Evolutionary conservation across 2,888 invertebrate genomes (phyloP).

Genomic region (Dryococelus australis): DNA sequence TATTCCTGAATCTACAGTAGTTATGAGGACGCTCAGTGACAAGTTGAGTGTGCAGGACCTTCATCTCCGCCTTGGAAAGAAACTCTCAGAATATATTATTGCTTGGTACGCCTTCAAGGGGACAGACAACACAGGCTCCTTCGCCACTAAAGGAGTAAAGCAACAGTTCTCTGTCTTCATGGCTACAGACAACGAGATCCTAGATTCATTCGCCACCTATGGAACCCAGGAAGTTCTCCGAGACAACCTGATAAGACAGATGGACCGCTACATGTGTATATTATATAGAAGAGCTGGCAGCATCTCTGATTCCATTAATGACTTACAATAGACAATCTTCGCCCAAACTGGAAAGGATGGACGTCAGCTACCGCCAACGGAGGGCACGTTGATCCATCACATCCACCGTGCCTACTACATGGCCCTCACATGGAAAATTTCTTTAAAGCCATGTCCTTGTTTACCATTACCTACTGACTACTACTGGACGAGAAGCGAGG

Average conservation of each 20-base stretch:
- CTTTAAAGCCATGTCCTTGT: neutral
- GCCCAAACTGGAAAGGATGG: neutral
- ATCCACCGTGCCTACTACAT: constrained; percentile 2
- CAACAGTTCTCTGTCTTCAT: neutral
- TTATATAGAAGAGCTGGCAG: neutral
- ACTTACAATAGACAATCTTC: neutral
- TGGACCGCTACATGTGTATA: constrained; percentile 1
- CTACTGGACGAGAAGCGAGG: constrained; percentile 7
- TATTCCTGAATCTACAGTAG: neutral
- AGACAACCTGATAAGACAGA: neutral
- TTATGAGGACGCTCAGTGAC: neutral
- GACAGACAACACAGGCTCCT: neutral
- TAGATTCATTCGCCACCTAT: neutral
- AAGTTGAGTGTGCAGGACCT: neutral
- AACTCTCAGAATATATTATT: neutral
- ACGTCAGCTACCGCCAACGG: neutral
- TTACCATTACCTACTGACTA: neutral
- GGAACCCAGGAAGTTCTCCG: neutral
- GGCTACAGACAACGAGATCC: neutral
- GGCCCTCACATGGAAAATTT: neutral
- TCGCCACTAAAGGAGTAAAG: constrained; percentile 22
- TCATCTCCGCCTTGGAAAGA: neutral
- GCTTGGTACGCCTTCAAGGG: neutral
- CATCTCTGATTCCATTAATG: neutral
- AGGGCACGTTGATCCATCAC: neutral